A percentile compares a stretch with the other conserved stretches of the same genome.
phyloP scores from a whole-genome alignment of 37 sponge, comb jelly and placozoan genomes.

The Tethya wilhelma region DNA sequence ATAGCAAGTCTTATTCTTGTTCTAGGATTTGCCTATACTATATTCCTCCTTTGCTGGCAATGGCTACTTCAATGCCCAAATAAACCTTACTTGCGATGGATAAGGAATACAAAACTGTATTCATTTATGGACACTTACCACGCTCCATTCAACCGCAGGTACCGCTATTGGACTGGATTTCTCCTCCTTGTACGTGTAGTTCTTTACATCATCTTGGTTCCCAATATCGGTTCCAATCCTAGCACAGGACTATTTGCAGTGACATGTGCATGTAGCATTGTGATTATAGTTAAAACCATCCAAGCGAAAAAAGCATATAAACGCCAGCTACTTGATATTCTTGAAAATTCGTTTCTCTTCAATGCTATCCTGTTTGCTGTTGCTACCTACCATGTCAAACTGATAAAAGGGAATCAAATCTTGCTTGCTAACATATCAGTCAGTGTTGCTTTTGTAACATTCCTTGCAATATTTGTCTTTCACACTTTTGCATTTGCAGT shows the following conservation, averaged over 20 bases:
- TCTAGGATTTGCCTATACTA: neutral
- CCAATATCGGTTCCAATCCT: neutral
- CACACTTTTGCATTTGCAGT: neutral
- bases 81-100: neutral
- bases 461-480: neutral
- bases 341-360: neutral
- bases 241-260: neutral
- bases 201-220: neutral
- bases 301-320: neutral
- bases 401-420: neutral
- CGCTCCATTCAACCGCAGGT: slow-evolving; percentile 2
- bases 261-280: neutral
- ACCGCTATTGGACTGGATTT: slow-evolving; percentile 26
- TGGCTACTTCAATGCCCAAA: neutral
- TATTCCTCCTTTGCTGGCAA: slow-evolving; percentile 3
- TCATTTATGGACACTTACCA: slow-evolving; percentile 14
- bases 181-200: neutral
- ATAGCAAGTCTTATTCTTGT: neutral
- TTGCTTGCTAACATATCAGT: neutral
- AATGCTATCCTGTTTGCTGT: neutral
- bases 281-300: neutral
- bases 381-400: neutral
- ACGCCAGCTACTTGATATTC: neutral
- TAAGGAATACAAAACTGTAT: neutral
- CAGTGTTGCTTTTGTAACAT: neutral